These are phyloP conservation scores for Zelostemma sp. DNA, from an alignment of 1,140 invertebrate species.

Conservation along the genomic window DNA sequence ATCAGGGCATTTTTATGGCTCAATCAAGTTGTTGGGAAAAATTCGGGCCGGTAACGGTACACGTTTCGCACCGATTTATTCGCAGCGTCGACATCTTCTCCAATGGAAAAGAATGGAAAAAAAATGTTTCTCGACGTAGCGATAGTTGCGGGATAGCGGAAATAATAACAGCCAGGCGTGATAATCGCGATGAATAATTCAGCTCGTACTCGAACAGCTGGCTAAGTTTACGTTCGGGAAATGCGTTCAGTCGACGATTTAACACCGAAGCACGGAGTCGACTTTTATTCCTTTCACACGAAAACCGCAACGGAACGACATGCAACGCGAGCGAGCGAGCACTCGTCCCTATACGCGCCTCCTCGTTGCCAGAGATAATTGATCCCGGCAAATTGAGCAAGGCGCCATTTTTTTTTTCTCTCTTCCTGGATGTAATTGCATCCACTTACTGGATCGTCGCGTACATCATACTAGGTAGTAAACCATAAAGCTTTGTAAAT, in stretches of 20 bases:
- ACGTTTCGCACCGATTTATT: no score
- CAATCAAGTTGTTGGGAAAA: no score
- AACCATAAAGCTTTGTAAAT: no score
- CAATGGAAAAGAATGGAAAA: no score
- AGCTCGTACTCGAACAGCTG: constrained; percentile 9
- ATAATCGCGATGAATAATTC: constrained; percentile 34
- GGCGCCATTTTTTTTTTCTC: constrained; percentile 10
- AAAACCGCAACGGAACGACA: constrained; percentile 48
- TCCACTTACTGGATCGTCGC: no score
- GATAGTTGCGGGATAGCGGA: constrained; percentile 32
- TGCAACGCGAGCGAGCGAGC: constrained; percentile 50
- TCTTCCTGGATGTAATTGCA: constrained; percentile 15
- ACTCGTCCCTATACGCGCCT: constrained; percentile 44
- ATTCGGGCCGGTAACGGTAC: no score
- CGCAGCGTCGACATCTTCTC: no score
- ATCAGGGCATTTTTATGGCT: no score
- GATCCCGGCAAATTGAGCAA: constrained; percentile 55
- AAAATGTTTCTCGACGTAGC: no score
- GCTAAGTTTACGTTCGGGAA: constrained; percentile 22
- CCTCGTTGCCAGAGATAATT: constrained; percentile 44
- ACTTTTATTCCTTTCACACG: constrained; percentile 53
- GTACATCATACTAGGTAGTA: no score
- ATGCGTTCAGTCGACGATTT: constrained; percentile 5
- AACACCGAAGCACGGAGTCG: background rate
- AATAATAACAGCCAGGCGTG: constrained; percentile 27